phyloP scores from a whole-genome alignment of 2,797 vertebrate genomes.

The Micropoecilia bifurca region DNA sequence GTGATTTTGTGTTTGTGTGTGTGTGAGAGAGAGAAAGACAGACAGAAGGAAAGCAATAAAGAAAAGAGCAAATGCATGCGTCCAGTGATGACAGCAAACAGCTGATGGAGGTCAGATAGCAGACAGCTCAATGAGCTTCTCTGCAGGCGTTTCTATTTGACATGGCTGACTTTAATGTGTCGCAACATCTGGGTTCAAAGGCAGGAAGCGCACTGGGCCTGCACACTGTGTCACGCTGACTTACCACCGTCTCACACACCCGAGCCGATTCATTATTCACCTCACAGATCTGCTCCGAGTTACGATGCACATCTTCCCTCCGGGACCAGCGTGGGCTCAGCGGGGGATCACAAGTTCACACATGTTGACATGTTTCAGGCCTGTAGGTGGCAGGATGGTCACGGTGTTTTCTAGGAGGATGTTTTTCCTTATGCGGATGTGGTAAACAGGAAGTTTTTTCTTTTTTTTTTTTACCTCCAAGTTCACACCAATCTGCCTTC shows the following conservation, averaged over 20 bases:
- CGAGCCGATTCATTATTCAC: constrained; percentile 50
- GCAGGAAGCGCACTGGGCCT: constrained; percentile 54
- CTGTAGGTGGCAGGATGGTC: constrained; percentile 45
- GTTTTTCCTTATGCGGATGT: neutral
- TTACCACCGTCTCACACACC: constrained; percentile 48
- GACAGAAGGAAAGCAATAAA: constrained; percentile 33
- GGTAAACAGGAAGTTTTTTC: neutral
- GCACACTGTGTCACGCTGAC: constrained; percentile 56
- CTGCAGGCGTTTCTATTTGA: constrained; percentile 66
- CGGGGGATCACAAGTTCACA: constrained; percentile 17
- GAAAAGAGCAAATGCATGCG: constrained; percentile 47
- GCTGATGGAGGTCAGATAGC: constrained; percentile 68
- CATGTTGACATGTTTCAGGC: constrained; percentile 20
- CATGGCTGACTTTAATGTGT: constrained; percentile 62
- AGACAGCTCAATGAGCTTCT: constrained; percentile 53
- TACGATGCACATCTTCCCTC: constrained; percentile 16
- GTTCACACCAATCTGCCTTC: neutral
- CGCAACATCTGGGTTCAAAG: constrained; percentile 64
- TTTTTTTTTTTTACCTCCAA: neutral
- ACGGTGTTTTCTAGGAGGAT: constrained; percentile 17
- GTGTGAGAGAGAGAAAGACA: constrained; percentile 8
- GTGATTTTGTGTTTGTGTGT: constrained; percentile 13
- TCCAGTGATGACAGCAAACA: constrained; percentile 70
- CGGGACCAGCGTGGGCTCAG: constrained; percentile 12
- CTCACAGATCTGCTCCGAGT: constrained; percentile 28